Percentiles rank a stretch among this genome's conserved stretches.
Conservation (phyloP, 1,140 invertebrate genomes). For the Euschistus heros region DNA sequence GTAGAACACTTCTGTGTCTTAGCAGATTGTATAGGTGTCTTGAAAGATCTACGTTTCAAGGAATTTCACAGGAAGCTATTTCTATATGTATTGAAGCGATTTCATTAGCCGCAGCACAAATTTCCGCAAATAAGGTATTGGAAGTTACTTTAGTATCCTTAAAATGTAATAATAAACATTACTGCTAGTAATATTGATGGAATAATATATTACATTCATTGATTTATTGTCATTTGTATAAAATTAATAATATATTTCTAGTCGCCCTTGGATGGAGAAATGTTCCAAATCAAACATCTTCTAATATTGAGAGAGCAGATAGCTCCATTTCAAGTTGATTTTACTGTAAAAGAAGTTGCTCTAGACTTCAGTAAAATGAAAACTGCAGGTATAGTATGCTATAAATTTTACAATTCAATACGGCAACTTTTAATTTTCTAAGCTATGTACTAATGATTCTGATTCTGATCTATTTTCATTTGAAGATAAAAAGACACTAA, state of each 20-base stretch:
- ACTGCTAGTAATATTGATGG: background rate
- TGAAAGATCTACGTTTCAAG: constrained; percentile 90
- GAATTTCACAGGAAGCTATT: constrained; percentile 89
- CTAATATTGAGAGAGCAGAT: constrained; percentile 95
- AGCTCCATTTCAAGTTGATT: constrained; percentile 94
- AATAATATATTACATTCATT: background rate
- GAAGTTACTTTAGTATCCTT: background rate
- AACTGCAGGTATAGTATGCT: constrained; percentile 45
- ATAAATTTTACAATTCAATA: background rate
- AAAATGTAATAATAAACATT: constrained; percentile 9
- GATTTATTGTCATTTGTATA: background rate
- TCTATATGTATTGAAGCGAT: constrained; percentile 85
- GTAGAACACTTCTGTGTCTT: constrained; percentile 86
- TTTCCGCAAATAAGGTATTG: constrained; percentile 48
- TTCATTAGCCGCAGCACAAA: constrained; percentile 59
- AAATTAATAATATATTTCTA: constrained; percentile 32
- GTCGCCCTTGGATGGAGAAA: constrained; percentile 74
- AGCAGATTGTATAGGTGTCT: constrained; percentile 92
- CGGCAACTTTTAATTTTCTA: too few relatives aligned
- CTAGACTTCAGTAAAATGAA: constrained; percentile 85
- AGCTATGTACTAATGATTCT: too few relatives aligned
- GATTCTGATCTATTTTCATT: background rate
- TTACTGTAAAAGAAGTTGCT: constrained; percentile 81
- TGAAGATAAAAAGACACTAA: background rate
- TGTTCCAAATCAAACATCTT: constrained; percentile 97